Percentiles rank a stretch among this genome's conserved stretches.
Conservation (phyloP, 1,140 invertebrate species). For the Euschistus heros region DNA sequence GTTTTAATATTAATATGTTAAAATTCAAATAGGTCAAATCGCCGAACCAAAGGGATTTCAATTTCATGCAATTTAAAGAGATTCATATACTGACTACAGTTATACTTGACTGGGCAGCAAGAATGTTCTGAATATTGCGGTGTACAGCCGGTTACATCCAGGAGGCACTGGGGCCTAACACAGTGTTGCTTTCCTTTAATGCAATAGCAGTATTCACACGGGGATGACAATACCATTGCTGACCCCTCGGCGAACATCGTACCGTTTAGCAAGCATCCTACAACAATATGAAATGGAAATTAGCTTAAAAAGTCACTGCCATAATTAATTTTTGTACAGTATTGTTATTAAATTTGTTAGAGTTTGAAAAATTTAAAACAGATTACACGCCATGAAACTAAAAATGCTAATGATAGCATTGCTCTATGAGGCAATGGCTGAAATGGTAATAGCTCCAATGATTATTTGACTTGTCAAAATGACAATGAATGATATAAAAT, state of each 20-base stretch:
- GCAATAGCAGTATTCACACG: constrained; percentile 82
- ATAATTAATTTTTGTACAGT: too few species aligned
- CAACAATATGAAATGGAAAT: too few species aligned
- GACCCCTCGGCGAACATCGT: constrained; percentile 71
- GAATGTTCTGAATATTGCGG: constrained; percentile 54
- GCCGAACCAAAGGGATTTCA: neutral
- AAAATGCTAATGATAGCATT: too few species aligned
- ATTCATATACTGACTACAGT: constrained; percentile 46
- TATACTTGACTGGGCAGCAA: constrained; percentile 75
- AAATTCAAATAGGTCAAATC: neutral
- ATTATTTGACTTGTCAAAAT: too few species aligned
- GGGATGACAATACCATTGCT: constrained; percentile 63
- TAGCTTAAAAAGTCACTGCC: too few species aligned
- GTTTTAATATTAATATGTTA: neutral
- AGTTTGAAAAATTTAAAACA: too few species aligned
- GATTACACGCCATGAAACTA: too few species aligned
- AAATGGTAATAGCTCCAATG: too few species aligned
- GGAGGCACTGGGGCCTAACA: constrained; percentile 66
- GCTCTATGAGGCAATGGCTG: too few species aligned
- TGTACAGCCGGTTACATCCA: constrained; percentile 63
- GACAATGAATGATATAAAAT: too few species aligned
- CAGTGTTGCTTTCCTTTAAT: constrained; percentile 64
- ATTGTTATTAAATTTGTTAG: too few species aligned
- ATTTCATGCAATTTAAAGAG: too few species aligned
- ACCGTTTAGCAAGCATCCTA: constrained; percentile 61